Conservation (phyloP, 1,140 invertebrate genomes). For the Cephus cinctus region DNA sequence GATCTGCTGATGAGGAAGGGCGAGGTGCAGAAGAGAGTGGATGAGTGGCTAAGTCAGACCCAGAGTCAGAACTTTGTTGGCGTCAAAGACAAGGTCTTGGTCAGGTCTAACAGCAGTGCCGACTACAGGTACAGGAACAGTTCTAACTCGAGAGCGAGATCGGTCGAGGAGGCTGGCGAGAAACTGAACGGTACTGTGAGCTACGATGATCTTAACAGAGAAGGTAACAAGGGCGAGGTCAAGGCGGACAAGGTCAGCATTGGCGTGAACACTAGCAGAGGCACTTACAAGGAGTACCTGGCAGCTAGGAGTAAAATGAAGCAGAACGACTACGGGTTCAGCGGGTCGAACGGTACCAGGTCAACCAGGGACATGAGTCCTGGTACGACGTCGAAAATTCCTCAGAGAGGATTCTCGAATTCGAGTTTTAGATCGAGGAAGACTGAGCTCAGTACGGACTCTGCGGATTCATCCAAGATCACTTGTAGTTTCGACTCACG, state of each 20-base stretch:
- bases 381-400: constrained; percentile 21
- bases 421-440: constrained; percentile 21
- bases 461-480: no score
- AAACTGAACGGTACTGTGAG: constrained; percentile 33
- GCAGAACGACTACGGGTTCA: constrained; percentile 31
- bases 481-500: no score
- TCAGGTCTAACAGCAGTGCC: constrained; percentile 39
- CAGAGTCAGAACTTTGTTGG: constrained; percentile 33
- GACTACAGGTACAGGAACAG: constrained; percentile 39
- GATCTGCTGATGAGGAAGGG: constrained; percentile 35
- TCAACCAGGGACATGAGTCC: constrained; percentile 24
- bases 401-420: constrained; percentile 24
- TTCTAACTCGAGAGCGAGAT: constrained; percentile 22
- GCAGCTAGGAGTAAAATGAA: constrained; percentile 24
- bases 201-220: constrained; percentile 34
- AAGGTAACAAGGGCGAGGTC: constrained; percentile 17
- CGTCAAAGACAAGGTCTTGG: constrained; percentile 19
- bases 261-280: constrained; percentile 25
- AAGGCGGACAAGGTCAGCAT: constrained; percentile 24
- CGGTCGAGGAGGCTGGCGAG: constrained; percentile 26
- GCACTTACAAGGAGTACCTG: constrained; percentile 35
- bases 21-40: constrained; percentile 42
- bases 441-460: constrained; percentile 8
- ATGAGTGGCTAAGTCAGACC: constrained; percentile 41
- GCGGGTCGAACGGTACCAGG: constrained; percentile 2